These are phyloP conservation scores for Nudaria mundana DNA, from an alignment of 2,888 invertebrate species.

Conservation along the genomic window DNA sequence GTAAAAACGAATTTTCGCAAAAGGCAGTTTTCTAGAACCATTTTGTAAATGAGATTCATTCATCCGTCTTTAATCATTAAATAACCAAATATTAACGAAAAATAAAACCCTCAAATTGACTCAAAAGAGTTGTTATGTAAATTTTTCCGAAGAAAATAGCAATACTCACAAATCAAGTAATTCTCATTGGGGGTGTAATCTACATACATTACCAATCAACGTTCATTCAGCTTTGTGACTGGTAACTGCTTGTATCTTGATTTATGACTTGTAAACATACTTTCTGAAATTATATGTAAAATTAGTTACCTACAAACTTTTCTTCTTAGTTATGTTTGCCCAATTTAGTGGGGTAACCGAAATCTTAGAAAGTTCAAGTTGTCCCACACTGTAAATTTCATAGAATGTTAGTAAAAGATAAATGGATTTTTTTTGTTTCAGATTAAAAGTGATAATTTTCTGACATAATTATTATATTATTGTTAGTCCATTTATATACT, in stretches of 20 bases:
- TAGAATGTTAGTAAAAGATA: too few species aligned
- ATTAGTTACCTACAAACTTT: neutral
- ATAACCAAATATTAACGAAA: neutral
- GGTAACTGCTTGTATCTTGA: neutral
- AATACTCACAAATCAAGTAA: conserved; percentile 11
- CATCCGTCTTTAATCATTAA: too few species aligned
- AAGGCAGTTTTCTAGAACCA: too few species aligned
- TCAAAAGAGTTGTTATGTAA: neutral
- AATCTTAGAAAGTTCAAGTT: too few species aligned
- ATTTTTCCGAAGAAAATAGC: neutral
- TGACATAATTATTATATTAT: too few species aligned
- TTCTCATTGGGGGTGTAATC: conserved; percentile 30
- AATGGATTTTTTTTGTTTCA: too few species aligned
- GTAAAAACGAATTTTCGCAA: too few species aligned
- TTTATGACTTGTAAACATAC: neutral
- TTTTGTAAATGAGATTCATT: too few species aligned
- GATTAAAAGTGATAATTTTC: too few species aligned
- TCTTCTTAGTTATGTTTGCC: neutral
- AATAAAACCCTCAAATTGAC: neutral
- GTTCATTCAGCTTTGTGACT: conserved; percentile 31
- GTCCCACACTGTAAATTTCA: too few species aligned
- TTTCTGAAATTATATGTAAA: neutral
- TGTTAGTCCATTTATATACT: too few species aligned
- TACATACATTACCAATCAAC: conserved; percentile 56
- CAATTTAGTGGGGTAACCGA: too few species aligned